Evolutionary conservation across 2,888 invertebrate species (phyloP), one percentile per base, ranked within the genome.

Genomic region (Sicus ferrugineus): DNA sequence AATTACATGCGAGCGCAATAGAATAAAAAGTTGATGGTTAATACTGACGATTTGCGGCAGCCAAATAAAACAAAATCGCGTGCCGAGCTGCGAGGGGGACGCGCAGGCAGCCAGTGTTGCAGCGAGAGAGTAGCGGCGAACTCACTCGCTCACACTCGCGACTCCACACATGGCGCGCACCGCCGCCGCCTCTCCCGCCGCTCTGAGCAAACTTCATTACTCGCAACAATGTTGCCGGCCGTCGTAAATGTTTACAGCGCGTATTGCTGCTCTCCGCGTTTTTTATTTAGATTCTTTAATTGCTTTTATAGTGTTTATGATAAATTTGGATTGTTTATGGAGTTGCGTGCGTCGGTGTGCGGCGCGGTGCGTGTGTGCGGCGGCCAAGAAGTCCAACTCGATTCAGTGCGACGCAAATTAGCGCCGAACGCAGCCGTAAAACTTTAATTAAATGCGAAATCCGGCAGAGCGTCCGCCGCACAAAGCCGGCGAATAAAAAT

Each of bases 41-140:
- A 81, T 82, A 79, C 81, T 81, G 82, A 81, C 81, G 81, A 77
- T 77, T 80, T 80, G 81, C 82, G 78, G 81, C 79, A 77, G 78
- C 77, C 73, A 73, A 79, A 73, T 73, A 72, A 73, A 73, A 73
- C 69, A 66, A 71, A 70, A 61, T 42, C 26, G 38, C 23, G 19
- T 63, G 1, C 6, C 16, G 5, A 54, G 54, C 56, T 26, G 42
- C 64, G 38, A 62, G 30, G 7, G 7, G 30, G 21, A n/a, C 6
- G 46, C 34, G 21, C 14, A 28, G 19, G 7, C 34, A 9, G 34
- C 59, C 34, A 59, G 38, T 2, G 34, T 59, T 21, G 23, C 34
- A 11, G 9, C 38, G 38, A 19, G n/a, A 46, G 6, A 46, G 14
- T 46, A 3, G n/a, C n/a, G n/a, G n/a, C 38, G 50, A 7, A n/a